Conservation (phyloP, 2,797 vertebrate genomes). For the Florisuga fusca region DNA sequence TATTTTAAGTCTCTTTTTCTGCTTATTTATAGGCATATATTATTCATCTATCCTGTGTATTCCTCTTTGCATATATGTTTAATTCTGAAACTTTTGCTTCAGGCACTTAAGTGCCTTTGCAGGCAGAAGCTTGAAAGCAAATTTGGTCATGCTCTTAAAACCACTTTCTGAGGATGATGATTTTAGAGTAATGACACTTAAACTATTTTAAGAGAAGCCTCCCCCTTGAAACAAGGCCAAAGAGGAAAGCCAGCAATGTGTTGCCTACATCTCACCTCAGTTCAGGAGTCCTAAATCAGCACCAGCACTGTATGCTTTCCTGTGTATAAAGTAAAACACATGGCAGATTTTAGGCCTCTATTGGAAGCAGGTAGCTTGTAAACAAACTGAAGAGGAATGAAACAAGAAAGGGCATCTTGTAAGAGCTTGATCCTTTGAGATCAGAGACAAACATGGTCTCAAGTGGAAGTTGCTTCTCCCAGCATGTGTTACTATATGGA, state of each 20-base stretch:
- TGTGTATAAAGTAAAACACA: not conserved
- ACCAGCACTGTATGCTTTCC: not conserved
- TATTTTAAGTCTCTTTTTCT: conserved; percentile 65
- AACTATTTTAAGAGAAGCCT: not conserved
- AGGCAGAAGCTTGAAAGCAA: conserved; percentile 8
- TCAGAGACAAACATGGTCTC: not conserved
- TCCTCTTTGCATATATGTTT: conserved; percentile 13
- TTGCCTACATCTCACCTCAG: not conserved
- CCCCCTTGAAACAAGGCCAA: not conserved
- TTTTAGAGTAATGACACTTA: not conserved
- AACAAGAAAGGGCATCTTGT: not conserved
- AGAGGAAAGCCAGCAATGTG: not conserved
- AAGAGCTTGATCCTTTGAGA: not conserved
- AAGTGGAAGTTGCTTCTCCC: accelerated
- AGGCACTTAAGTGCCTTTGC: not conserved
- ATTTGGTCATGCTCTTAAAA: not conserved
- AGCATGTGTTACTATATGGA: not conserved
- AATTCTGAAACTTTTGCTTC: conserved; percentile 19
- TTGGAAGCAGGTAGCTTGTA: not conserved
- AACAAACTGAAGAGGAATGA: not conserved
- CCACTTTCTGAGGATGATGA: not conserved
- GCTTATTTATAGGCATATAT: conserved; percentile 66
- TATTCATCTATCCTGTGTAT: conserved; percentile 38
- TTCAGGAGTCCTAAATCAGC: not conserved
- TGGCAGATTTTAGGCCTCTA: not conserved